phyloP scores from a whole-genome alignment of 2,797 vertebrate genomes.

The Octomys mimax region DNA sequence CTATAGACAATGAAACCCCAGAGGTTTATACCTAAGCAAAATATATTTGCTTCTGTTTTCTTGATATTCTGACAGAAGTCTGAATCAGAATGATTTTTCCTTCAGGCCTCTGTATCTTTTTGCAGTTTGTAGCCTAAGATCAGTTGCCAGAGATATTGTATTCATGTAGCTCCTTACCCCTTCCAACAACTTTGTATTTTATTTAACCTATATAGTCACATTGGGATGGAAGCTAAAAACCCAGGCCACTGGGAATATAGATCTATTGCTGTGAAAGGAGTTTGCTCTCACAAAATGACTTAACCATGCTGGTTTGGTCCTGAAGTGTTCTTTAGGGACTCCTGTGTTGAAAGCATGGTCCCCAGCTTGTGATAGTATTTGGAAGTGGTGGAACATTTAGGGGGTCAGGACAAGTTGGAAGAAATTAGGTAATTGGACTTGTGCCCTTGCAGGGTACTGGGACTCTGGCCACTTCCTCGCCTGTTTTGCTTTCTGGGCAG shows the following conservation, averaged over 20 bases:
- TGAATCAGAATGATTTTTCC: neutral
- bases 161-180: neutral
- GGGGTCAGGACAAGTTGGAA: neutral
- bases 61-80: constrained; percentile 10
- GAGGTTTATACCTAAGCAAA: constrained; percentile 6
- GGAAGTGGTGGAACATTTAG: neutral
- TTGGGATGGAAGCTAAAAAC: constrained; percentile 43
- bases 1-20: neutral
- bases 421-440: neutral
- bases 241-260: neutral
- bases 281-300: constrained; percentile 12
- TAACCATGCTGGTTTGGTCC: neutral
- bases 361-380: neutral
- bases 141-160: neutral
- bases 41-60: constrained; percentile 44
- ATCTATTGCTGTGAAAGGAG: constrained; percentile 19
- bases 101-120: constrained; percentile 19
- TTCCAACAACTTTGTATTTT: constrained; percentile 18
- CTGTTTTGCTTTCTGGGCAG: neutral
- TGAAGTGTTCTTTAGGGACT: neutral
- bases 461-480: neutral
- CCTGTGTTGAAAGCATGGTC: neutral
- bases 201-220: neutral
- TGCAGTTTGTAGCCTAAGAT: neutral
- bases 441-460: neutral